Evolutionary conservation across 37 sponge, comb jelly and placozoan species (phyloP).

Genomic region (Beroe ovata): DNA sequence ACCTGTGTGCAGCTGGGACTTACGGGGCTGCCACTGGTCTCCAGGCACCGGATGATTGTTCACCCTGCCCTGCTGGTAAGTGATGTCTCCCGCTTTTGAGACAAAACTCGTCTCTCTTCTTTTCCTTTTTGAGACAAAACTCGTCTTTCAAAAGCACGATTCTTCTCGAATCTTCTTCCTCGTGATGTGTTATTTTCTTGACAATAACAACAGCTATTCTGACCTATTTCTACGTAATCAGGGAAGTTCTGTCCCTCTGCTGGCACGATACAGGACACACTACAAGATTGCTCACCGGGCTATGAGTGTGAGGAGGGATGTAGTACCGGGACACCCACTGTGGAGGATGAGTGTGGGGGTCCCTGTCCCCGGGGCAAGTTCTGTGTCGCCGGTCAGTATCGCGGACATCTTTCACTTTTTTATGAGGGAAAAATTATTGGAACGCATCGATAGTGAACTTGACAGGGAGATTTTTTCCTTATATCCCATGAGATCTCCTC

Average conservation of each 20-base stretch:
- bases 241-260: conserved; percentile 29
- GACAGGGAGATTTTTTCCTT: too few relatives aligned
- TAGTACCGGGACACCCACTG: neutral
- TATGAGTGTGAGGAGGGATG: conserved; percentile 12
- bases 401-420: too few relatives aligned
- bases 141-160: too few relatives aligned
- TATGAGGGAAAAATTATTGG: too few relatives aligned
- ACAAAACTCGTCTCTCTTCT: too few relatives aligned
- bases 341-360: conserved; percentile 43
- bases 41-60: neutral
- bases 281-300: conserved; percentile 1
- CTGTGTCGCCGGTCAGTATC: conserved; percentile 15
- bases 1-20: conserved; percentile 11
- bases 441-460: too few relatives aligned
- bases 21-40: conserved; percentile 13
- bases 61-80: conserved; percentile 33
- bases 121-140: too few relatives aligned
- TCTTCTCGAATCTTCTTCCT: too few relatives aligned
- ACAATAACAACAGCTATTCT: too few relatives aligned
- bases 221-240: too few relatives aligned
- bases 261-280: conserved; percentile 29
- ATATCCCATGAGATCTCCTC: too few relatives aligned
- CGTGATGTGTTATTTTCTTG: too few relatives aligned
- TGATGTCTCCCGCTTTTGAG: neutral
- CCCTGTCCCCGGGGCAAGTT: conserved; percentile 62